Conservation (phyloP, 2,888 invertebrate species). For the Tiliacea citrago region DNA sequence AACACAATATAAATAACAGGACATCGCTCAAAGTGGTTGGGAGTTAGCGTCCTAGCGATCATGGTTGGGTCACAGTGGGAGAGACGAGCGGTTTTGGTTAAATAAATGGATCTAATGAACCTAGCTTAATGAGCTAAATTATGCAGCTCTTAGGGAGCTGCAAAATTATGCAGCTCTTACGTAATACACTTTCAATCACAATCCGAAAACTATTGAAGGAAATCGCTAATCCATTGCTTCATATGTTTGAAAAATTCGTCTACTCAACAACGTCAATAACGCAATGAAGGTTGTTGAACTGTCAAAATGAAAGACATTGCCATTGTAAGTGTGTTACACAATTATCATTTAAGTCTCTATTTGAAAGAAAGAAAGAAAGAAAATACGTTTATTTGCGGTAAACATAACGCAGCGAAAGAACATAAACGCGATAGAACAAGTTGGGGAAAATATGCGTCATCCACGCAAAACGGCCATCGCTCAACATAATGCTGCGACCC, state of each 20-base stretch:
- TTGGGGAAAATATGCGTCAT: no score
- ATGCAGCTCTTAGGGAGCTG: not conserved
- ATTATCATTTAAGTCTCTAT: not conserved
- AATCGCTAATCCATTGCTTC: not conserved
- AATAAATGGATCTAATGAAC: not conserved
- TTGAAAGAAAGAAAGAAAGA: no score
- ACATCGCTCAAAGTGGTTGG: constrained; percentile 72
- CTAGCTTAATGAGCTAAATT: not conserved
- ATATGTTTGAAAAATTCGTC: not conserved
- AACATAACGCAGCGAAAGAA: no score
- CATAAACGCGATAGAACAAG: no score
- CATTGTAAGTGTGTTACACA: not conserved
- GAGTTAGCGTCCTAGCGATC: constrained; percentile 62
- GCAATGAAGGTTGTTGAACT: not conserved
- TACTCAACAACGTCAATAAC: not conserved
- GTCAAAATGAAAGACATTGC: not conserved
- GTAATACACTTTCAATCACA: not conserved
- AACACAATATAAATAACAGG: constrained; percentile 76
- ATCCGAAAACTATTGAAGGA: not conserved
- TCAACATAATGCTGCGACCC: no score
- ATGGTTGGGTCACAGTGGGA: constrained; percentile 38
- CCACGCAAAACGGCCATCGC: no score
- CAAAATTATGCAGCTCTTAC: no score
- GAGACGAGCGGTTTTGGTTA: constrained; percentile 31
- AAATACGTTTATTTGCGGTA: no score